Evolutionary conservation across 2,113 vertebrate genomes (phyloP).

Genomic region (Passer domesticus): DNA sequence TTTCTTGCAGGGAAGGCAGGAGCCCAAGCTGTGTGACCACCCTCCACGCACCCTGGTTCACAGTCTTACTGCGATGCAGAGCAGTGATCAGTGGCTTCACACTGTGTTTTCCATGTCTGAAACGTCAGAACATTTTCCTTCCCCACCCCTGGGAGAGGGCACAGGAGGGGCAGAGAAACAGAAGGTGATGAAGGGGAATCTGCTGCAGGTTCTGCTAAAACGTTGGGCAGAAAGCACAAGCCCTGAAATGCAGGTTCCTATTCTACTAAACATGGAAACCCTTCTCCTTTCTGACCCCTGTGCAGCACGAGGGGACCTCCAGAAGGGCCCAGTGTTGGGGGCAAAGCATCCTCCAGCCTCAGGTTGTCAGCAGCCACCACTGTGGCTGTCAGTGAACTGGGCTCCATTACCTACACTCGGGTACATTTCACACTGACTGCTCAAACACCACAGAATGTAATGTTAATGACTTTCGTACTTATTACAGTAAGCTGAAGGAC

Average conservation of each 20-base stretch:
- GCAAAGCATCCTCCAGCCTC: background rate
- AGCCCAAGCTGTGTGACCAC: background rate
- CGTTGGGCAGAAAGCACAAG: background rate
- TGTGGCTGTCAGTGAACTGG: accelerated
- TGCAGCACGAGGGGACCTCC: accelerated
- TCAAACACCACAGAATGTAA: background rate
- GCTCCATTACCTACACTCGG: background rate
- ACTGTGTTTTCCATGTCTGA: background rate
- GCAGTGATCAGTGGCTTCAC: background rate
- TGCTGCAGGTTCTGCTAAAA: background rate
- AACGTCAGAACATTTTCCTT: accelerated
- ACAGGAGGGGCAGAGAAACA: background rate
- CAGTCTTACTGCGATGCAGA: background rate
- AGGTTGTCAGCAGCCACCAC: background rate
- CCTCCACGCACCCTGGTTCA: background rate
- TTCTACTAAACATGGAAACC: background rate
- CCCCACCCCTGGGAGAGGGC: background rate
- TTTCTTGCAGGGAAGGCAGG: background rate
- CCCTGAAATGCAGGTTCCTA: background rate
- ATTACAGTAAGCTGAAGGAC: background rate
- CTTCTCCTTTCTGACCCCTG: background rate
- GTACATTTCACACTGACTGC: background rate
- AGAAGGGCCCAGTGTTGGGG: background rate
- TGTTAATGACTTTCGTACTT: background rate
- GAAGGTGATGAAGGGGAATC: background rate